Percentiles rank a stretch among this genome's conserved stretches.
Conservation (phyloP, 1,140 invertebrate species). For the Rhopalosiphum maidis region DNA sequence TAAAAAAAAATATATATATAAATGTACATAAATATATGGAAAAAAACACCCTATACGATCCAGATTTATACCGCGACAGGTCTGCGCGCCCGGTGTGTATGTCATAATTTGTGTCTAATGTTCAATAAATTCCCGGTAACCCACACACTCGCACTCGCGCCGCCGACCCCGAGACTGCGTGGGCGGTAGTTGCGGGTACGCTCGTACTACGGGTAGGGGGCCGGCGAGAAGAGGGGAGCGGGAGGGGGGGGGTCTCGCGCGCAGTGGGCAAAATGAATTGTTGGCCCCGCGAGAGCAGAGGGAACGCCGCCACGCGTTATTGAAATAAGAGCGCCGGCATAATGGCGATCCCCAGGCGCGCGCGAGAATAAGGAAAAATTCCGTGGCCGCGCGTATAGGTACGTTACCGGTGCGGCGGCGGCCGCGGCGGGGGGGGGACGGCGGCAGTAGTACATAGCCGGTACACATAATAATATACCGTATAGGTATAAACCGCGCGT, state of each 20-base stretch:
- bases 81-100: slow-evolving; percentile 20
- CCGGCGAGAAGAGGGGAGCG: background rate
- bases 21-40: background rate
- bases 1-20: background rate
- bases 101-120: slow-evolving; percentile 54
- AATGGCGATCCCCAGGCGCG: slow-evolving; percentile 39
- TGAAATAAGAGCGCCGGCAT: slow-evolving; percentile 53
- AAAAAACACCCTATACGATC: slow-evolving; percentile 29
- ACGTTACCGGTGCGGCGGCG: background rate
- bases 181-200: background rate
- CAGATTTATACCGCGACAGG: slow-evolving; percentile 41
- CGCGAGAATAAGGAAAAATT: slow-evolving; percentile 40
- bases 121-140: slow-evolving; percentile 47
- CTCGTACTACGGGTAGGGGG: background rate
- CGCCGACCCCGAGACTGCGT: background rate
- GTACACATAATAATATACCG: slow-evolving; percentile 8
- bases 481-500: background rate
- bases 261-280: slow-evolving; percentile 51
- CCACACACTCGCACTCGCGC: background rate
- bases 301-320: slow-evolving; percentile 14
- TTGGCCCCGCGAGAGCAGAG: slow-evolving; percentile 41
- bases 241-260: background rate
- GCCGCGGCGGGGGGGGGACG: no score
- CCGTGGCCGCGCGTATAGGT: background rate
- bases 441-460: background rate